Conservation (phyloP, 2,888 invertebrate genomes). For the Cheilosia soror region DNA sequence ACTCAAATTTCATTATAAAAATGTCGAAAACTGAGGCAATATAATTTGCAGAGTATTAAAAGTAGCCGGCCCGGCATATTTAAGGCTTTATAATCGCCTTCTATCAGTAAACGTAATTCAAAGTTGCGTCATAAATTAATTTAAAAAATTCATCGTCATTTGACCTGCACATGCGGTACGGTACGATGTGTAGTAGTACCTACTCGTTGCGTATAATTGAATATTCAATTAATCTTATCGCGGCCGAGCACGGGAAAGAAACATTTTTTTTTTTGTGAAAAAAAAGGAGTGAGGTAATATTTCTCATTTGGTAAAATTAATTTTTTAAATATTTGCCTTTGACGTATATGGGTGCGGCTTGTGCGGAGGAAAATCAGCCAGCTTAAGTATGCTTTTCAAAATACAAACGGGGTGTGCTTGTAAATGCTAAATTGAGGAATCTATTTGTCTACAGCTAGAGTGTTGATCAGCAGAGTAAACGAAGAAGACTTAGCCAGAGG, state of each 20-base stretch:
- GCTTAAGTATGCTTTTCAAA: background rate
- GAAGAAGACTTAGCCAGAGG: background rate
- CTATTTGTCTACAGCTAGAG: constrained; percentile 1
- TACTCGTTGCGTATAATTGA: constrained; percentile 9
- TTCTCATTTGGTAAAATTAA: background rate
- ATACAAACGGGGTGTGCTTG: background rate
- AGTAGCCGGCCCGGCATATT: too few relatives aligned
- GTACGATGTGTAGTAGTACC: background rate
- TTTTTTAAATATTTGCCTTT: constrained; percentile 4
- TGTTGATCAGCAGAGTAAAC: constrained; percentile 5
- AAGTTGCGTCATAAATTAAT: constrained; percentile 22
- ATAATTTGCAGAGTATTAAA: too few relatives aligned
- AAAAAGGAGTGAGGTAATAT: background rate
- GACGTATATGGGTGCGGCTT: constrained; percentile 7
- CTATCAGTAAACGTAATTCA: too few relatives aligned
- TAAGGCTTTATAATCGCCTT: too few relatives aligned
- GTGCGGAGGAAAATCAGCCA: background rate
- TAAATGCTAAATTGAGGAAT: background rate
- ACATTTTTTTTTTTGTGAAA: background rate
- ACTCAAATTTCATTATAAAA: too few relatives aligned
- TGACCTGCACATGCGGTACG: constrained; percentile 5
- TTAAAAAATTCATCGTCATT: constrained; percentile 8
- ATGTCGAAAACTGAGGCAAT: too few relatives aligned
- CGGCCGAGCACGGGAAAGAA: background rate
- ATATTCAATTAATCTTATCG: constrained; percentile 34